phyloP scores from a whole-genome alignment of 2,888 invertebrate species.

The Aporophyla nigra region DNA sequence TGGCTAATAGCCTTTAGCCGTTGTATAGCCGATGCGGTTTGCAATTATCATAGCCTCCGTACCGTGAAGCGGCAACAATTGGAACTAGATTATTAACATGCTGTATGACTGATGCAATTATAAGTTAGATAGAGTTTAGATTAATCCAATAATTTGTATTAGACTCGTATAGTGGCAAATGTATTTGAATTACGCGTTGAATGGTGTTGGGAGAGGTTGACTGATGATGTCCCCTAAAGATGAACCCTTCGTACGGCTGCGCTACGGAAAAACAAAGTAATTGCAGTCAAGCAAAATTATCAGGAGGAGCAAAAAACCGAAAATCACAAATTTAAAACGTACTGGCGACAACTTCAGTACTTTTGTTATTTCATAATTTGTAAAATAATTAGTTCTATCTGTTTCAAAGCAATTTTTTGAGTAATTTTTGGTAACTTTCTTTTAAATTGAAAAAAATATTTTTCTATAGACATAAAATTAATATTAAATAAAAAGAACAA shows the following conservation, averaged over 20 bases:
- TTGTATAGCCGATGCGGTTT: slow-evolving; percentile 53
- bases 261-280: too few species aligned
- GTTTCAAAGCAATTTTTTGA: too few species aligned
- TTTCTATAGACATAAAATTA: too few species aligned
- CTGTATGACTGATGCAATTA: slow-evolving; percentile 66
- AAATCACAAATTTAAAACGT: too few species aligned
- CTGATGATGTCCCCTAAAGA: not conserved
- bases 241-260: not conserved
- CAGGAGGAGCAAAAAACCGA: too few species aligned
- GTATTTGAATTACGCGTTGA: slow-evolving; percentile 41
- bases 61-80: slow-evolving; percentile 70
- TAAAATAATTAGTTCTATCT: too few species aligned
- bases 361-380: too few species aligned
- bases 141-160: slow-evolving; percentile 26
- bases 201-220: slow-evolving; percentile 18
- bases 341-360: too few species aligned
- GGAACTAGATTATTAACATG: slow-evolving; percentile 68
- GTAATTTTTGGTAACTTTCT: too few species aligned
- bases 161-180: slow-evolving; percentile 20
- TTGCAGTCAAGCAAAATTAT: too few species aligned
- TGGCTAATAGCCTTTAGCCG: slow-evolving; percentile 60
- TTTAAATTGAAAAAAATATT: too few species aligned
- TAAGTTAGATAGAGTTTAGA: slow-evolving; percentile 52
- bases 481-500: too few species aligned
- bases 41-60: slow-evolving; percentile 66